phyloP scores from a whole-genome alignment of 1,140 invertebrate species.

The Spodoptera frugiperda region DNA sequence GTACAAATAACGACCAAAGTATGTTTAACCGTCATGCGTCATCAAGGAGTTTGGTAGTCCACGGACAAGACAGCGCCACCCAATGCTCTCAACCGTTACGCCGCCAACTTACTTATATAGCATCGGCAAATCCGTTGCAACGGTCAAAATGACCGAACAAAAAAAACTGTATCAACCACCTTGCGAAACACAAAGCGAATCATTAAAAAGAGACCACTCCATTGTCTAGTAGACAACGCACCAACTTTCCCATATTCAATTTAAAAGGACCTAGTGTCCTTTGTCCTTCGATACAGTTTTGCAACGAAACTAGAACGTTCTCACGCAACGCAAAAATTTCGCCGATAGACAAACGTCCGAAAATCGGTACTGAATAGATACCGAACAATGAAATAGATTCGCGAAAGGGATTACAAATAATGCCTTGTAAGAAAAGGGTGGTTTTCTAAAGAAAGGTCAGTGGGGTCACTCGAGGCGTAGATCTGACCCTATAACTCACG shows the following conservation, averaged over 20 bases:
- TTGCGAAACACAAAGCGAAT: constrained; percentile 74
- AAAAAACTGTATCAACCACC: constrained; percentile 75
- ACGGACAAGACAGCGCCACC: background rate
- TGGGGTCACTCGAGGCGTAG: constrained; percentile 74
- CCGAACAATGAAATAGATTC: constrained; percentile 82
- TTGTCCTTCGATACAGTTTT: constrained; percentile 82
- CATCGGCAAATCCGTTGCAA: constrained; percentile 82
- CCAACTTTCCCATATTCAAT: constrained; percentile 76
- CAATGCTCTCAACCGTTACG: constrained; percentile 58
- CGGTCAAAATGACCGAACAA: constrained; percentile 72
- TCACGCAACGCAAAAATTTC: constrained; percentile 81
- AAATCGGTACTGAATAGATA: constrained; percentile 68
- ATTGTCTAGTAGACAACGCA: constrained; percentile 76
- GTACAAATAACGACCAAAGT: too few relatives aligned
- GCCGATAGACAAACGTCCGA: constrained; percentile 71
- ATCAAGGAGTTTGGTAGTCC: background rate
- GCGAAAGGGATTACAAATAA: constrained; percentile 85
- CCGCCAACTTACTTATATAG: constrained; percentile 69
- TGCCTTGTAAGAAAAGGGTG: constrained; percentile 82
- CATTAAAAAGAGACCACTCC: constrained; percentile 84
- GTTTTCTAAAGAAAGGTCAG: constrained; percentile 77
- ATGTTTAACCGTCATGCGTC: background rate
- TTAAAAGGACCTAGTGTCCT: constrained; percentile 55
- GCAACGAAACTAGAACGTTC: constrained; percentile 84
- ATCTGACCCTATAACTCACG: constrained; percentile 82